Evolutionary conservation across 2,113 vertebrate genomes (phyloP), one percentile per base, ranked within the genome.

Genomic region (Actinemys pallida): DNA sequence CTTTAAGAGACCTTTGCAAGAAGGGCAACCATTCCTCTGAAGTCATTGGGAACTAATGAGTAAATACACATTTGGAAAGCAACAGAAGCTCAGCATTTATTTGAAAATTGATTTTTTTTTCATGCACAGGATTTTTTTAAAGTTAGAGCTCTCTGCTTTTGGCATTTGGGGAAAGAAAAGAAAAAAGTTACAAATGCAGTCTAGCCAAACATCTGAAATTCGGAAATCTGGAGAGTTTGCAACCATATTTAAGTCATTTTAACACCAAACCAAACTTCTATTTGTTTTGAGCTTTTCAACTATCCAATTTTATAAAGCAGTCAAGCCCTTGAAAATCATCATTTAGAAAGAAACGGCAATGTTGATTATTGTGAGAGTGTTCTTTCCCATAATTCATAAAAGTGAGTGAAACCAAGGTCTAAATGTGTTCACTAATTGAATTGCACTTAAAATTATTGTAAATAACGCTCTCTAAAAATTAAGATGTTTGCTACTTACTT

Each of bases 401-500:
- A 42, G 27, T 45, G 0, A 90, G 11, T 22, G 62, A 87, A 47
- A 80, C 87, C 83, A 62, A 27, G 84, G 42, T 19, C 8, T 25
- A 53, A 47, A 81, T 69, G 10, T 1, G 53, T 3, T 54, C n/a
- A 53, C 0, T 62, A 24, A 62, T 14, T 79, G 7, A 10, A 65
- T 2, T 14, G 24, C 24, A 80, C 27, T 79, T 5, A 17, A 89
- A 62, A 22, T 31, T 27, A 81, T 31, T 78, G 79, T 1, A 49
- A 83, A 6, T 22, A 88, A 17, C 52, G 65, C 3, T 4, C 25
- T 27, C 19, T 56, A 49, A 86, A 83, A 4, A 10, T 27, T 29
- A n/a, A 54, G 53, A 8, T 22, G 24, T 14, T 94, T 83, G 47
- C 2, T 50, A 98, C 99, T 99, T 97, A 99, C 99, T 98, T 98